Base-by-base conservation (phyloP, 35 echinoderm and acorn worm genomes). In the Ophiothrix spiculata region DNA sequence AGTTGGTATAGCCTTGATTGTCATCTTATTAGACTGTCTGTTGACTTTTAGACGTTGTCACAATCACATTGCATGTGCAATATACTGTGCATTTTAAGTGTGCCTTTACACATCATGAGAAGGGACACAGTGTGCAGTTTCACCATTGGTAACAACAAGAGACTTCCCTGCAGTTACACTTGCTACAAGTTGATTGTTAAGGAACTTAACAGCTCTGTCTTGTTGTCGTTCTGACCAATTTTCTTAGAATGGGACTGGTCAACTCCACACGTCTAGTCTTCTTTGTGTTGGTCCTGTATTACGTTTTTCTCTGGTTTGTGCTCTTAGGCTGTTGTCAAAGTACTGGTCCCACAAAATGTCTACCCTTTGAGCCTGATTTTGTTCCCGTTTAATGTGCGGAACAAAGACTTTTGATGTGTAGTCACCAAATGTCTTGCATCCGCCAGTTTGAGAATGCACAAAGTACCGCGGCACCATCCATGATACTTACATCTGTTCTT, bases 331-430 rank as follows among this genome's bases (percentile, higher is more conserved):
- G 79, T 89, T 74, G 40, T 45, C 36, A 25, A 46, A 37, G 40
- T 92, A 92, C 21, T 0, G 17, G 40, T 92, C 84, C 90, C 90
- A 92, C 14, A 92, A 84, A 39, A 92, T 35, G 54, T 92, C 85
- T 38, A 90, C 13, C 31, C 82, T 39, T 54, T 56, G 32, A 23
- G 89, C 49, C 31, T 80, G 78, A n/a, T 74, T 28, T 34, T 79
- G 77, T 39, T 86, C 25, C 25, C 23, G n/a, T 21, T 74, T 41
- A 10, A 88, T 28, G 39, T 88, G 81, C 38, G 87, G 77, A 17
- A 87, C 35, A 34, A 80, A 56, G 0, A 80, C 21, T 32, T 80
- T 32, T 12, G 36, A 1, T 46, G 87, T 41, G 56, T 88, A 81
- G 14, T 88, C 79, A 39, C 33, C 11, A 33, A 88, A 87, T 36